Base-by-base conservation (phyloP, 2,797 vertebrate genomes). In the Poeciliopsis turneri region DNA sequence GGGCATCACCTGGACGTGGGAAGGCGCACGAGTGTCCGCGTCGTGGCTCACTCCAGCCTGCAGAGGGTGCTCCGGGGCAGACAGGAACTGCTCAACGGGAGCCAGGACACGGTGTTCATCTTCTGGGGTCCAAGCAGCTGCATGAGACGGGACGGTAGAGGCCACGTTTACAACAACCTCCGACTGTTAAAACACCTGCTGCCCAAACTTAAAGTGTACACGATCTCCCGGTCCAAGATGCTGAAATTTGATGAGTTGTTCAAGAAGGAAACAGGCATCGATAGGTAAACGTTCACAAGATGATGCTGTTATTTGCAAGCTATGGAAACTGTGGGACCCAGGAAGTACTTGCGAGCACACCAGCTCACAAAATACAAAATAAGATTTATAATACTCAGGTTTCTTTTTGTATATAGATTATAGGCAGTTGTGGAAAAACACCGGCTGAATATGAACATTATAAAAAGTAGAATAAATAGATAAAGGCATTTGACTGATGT, bases 101-200 rank as follows among this genome's bases (percentile, higher is more conserved):
- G 97, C 90, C 96, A 96, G 1, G 97, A 97, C 39, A 95, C 97
- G 0, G 96, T 96, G 86, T 98, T 97, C 91, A 96, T 98, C 93
- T 98, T 98, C 95, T 98, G 97, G 97, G 97, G 97, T 25, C 97
- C 97, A 0, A 97, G 96, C 94, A 96, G 92, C 93, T 95, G 96
- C 92, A 98, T 98, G 97, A 95, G 96, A 71, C 94, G 95, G 71
- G 97, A 98, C 2, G 97, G 97, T 23, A 97, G 96, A 91, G 97
- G 97, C 47, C 89, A 95, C 41, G 95, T 98, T 72, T 98, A 97
- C 90, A 97, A 97, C 85, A 96, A 95, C 87, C 95, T 98, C 78
- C 95, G 95, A 86, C 95, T 97, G 77, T 91, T 98, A 75, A 98
- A 96, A 73, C 96, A 96, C 83, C 95, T 96, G 46, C 94, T 97